Base-by-base conservation (phyloP, 2,888 invertebrate genomes). In the Pelosia muscerda region DNA sequence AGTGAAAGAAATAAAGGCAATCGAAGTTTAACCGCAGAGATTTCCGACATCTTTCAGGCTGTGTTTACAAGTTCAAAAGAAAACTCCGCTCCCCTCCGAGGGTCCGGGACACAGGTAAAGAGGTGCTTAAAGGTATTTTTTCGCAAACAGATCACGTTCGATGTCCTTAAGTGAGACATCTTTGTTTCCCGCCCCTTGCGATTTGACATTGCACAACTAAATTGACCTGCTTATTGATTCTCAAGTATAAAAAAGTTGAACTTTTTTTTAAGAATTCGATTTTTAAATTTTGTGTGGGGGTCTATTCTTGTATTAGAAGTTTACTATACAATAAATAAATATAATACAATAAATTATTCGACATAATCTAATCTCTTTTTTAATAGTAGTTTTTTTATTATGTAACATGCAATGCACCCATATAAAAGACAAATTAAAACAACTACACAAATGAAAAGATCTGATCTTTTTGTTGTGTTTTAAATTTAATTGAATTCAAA, bases 141-240 rank as follows among this genome's bases (percentile, higher is more conserved):
- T 88, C 70, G 90, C 91, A 94, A 92, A 91, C 94, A 88, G 95
- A 95, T 95, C 95, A 95, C 95, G 95, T 95, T 88, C 92, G 87
- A 88, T 87, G 88, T 86, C 88, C 86, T 90, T 94, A 94, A 95
- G 94, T 94, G 93, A 94, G 92, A 91, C 90, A 89, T 94, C 92
- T 91, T 91, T 89, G 90, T 89, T 88, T 85, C 85, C 82, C 79
- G 56, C 85, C 84, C 90, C 90, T 86, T 85, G 79, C 88, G 88
- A 89, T 92, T 92, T 90, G 87, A 87, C 88, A 86, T 85, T 84
- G 60, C 63, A 63, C 72, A 65, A 84, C 88, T 89, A 88, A 87
- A 88, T 88, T 86, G 85, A 85, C 84, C 78, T 83, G 84, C 82
- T 89, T 90, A 93, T 92, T 92, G 92, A 92, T 92, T 91, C 88